Conservation (phyloP, 2,888 invertebrate species). For the Euclidia mi region DNA sequence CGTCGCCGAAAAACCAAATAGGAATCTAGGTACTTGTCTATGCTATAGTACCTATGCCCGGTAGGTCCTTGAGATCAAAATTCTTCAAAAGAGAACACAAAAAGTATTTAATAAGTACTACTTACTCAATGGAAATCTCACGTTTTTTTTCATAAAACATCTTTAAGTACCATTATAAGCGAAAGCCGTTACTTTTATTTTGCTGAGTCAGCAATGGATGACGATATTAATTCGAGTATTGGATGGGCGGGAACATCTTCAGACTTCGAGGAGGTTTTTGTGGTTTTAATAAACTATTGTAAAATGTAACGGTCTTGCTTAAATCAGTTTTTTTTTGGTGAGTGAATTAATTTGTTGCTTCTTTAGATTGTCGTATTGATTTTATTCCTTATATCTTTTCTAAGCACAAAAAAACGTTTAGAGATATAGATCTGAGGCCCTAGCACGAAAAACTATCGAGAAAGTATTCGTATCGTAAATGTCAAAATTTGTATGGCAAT, state of each 20-base stretch:
- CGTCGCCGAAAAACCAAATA: neutral
- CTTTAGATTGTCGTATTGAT: too few relatives aligned
- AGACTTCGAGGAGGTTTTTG: neutral
- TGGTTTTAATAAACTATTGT: neutral
- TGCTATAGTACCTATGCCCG: conserved; percentile 2
- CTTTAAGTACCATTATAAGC: conserved; percentile 40
- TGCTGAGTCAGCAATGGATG: conserved; percentile 40
- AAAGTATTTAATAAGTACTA: conserved; percentile 39
- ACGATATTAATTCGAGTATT: conserved; percentile 35
- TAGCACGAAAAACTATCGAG: too few relatives aligned
- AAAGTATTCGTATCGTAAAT: too few relatives aligned
- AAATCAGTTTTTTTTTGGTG: too few relatives aligned
- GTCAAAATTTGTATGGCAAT: too few relatives aligned
- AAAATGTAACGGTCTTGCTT: too few relatives aligned
- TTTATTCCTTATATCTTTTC: too few relatives aligned
- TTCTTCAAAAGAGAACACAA: conserved; percentile 31
- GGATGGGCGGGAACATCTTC: conserved; percentile 29
- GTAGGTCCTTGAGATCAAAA: conserved; percentile 24
- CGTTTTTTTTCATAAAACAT: conserved; percentile 44
- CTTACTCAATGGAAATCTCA: conserved; percentile 37
- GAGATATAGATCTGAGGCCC: too few relatives aligned
- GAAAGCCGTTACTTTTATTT: conserved; percentile 39
- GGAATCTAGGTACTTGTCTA: conserved; percentile 4
- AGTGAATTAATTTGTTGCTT: too few relatives aligned
- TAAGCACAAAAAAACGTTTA: too few relatives aligned